Percentiles rank a stretch among this genome's conserved stretches.
Evolutionary conservation across 2,797 vertebrate genomes (phyloP).

Genomic region (Myotis myotis): DNA sequence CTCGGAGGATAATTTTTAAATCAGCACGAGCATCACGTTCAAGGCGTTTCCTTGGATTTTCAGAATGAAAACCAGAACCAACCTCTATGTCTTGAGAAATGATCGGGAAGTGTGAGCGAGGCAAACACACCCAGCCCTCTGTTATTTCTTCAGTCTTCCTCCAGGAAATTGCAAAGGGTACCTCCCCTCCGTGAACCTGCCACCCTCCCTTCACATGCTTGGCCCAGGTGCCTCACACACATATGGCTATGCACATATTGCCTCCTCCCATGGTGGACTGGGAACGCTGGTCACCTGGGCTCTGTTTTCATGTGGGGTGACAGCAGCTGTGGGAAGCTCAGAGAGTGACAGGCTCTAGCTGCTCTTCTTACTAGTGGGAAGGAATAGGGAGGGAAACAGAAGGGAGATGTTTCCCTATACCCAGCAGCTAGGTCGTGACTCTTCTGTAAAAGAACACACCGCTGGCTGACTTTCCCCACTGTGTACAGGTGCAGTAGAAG

Average conservation of each 20-base stretch:
- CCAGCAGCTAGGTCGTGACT: conserved; percentile 68
- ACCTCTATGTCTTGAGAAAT: conserved; percentile 33
- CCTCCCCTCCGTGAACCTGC: conserved; percentile 68
- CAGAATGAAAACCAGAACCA: conserved; percentile 58
- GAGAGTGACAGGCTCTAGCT: conserved; percentile 80
- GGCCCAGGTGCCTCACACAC: conserved; percentile 81
- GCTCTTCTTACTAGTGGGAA: conserved; percentile 72
- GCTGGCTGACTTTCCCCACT: conserved; percentile 26
- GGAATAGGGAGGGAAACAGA: conserved; percentile 69
- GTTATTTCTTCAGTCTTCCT: conserved; percentile 58
- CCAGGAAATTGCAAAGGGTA: conserved; percentile 68
- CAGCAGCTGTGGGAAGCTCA: conserved; percentile 84
- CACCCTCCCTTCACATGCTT: conserved; percentile 83
- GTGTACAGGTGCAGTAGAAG: not conserved
- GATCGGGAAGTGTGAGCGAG: not conserved
- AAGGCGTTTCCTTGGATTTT: conserved; percentile 55
- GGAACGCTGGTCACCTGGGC: conserved; percentile 84
- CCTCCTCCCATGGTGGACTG: conserved; percentile 72
- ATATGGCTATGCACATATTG: conserved; percentile 84
- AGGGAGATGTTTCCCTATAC: conserved; percentile 75
- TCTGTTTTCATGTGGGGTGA: conserved; percentile 84
- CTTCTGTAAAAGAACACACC: conserved; percentile 42
- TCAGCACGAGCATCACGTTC: conserved; percentile 48
- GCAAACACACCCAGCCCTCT: not conserved
- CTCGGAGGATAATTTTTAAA: conserved; percentile 65